phyloP scores from a whole-genome alignment of 2,888 invertebrate species.

The Amphimallon solstitiale region DNA sequence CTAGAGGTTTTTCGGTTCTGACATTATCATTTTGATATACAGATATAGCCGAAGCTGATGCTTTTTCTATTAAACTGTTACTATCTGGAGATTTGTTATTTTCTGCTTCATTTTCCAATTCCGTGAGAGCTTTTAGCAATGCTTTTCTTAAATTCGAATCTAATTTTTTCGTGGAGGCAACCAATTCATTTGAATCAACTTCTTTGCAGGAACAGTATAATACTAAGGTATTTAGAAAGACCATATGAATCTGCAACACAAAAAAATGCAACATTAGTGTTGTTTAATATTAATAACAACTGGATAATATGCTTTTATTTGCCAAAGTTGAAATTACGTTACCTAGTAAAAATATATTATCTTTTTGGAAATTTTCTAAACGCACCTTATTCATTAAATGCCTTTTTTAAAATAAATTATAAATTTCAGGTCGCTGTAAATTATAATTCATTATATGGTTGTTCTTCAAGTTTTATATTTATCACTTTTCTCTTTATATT shows the following conservation, averaged over 20 bases:
- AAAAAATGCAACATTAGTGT: too few species aligned
- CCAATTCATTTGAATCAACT: constrained; percentile 62
- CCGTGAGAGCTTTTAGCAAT: constrained; percentile 78
- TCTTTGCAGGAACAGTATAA: constrained; percentile 41
- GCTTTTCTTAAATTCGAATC: constrained; percentile 81
- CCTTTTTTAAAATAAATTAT: too few species aligned
- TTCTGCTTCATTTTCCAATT: constrained; percentile 72
- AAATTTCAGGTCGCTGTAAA: too few species aligned
- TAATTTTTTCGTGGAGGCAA: constrained; percentile 69
- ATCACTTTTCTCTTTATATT: too few species aligned
- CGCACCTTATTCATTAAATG: too few species aligned
- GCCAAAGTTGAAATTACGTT: too few species aligned
- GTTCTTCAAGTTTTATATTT: too few species aligned
- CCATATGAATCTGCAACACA: constrained; percentile 32
- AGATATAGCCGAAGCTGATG: constrained; percentile 68
- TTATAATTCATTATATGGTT: too few species aligned
- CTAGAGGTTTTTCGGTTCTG: constrained; percentile 26
- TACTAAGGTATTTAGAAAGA: constrained; percentile 9
- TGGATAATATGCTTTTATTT: too few species aligned
- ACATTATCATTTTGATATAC: constrained; percentile 60
- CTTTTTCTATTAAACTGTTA: constrained; percentile 57
- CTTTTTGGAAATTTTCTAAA: too few species aligned
- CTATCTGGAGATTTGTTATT: constrained; percentile 47
- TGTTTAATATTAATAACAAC: too few species aligned
- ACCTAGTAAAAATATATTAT: too few species aligned